A percentile compares a stretch with the other conserved stretches of the same genome.
phyloP scores from a whole-genome alignment of 2,888 invertebrate species.

The Agonopterix heracliana region DNA sequence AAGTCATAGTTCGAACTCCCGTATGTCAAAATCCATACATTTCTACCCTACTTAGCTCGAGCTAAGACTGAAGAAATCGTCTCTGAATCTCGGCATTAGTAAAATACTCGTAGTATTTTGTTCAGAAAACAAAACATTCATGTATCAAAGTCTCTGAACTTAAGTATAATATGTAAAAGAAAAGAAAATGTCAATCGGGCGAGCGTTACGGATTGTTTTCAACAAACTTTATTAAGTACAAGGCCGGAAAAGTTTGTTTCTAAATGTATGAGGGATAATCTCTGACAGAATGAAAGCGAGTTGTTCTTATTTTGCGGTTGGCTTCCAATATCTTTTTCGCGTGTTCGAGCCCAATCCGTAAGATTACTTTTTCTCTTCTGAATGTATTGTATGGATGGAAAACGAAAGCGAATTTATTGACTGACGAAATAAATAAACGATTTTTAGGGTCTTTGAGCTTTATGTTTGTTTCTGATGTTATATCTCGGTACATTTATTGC shows the following conservation, averaged over 20 bases:
- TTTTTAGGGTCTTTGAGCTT: conserved; percentile 21
- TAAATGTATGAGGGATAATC: conserved; percentile 38
- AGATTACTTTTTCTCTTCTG: conserved; percentile 49
- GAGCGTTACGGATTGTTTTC: conserved; percentile 8
- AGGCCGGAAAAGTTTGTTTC: conserved; percentile 26
- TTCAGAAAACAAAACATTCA: no score
- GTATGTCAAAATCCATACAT: no score
- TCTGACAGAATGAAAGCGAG: conserved; percentile 38
- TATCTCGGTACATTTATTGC: not conserved
- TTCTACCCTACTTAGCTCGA: no score
- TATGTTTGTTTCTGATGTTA: not conserved
- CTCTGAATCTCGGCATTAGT: no score
- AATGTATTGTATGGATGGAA: conserved; percentile 46
- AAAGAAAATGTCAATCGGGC: no score
- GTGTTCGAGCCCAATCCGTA: conserved; percentile 49
- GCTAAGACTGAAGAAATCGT: no score
- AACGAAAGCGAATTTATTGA: conserved; percentile 48
- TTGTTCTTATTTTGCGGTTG: conserved; percentile 46
- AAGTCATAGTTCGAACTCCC: no score
- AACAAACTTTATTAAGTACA: conserved; percentile 7
- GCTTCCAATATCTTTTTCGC: conserved; percentile 57
- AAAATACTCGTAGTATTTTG: no score
- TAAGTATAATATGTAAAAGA: no score
- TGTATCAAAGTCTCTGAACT: no score
- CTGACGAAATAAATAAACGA: conserved; percentile 40